Base-by-base conservation (phyloP, 2,888 invertebrate species). In the Cistogaster globosa region DNA sequence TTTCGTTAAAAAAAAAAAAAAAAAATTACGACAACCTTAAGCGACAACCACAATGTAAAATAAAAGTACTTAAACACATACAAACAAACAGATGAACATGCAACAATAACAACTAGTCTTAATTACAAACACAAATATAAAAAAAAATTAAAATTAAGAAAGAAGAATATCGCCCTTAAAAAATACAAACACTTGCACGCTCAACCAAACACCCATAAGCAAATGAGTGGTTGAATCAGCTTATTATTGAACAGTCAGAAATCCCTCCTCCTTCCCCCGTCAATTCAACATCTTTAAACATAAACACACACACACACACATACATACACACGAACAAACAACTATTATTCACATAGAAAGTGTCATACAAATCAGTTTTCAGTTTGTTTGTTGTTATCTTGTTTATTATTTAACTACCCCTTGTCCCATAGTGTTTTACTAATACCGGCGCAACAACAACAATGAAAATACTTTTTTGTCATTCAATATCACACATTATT, bases 401-500 rank as follows among this genome's bases (percentile, higher is more conserved):
- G 60, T 57, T 82, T 69, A 57, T 57, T 51, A 69, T 65, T 77
- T 83, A 63, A 65, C 82, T 71, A 83, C 82, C 82, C 82, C 82
- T 55, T 53, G 68, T 65, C 74, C 48, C 60, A 75, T 36, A 36
- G 55, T 55, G 42, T 42, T 53, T 32, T 36, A 18, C 18, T 45
- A 9, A 18, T 53, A 18, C 16, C 32, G 22, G 51, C 11, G n/a
- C 26, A 57, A 57, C 57, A 57, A 26, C 16, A 26, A 57, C 2
- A 26, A 26, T 26, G 18, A 71, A 22, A 18, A 57, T 69, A 9
- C 26, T 45, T 18, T 53, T 88, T 90, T 91, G 91, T 91, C 91
- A 91, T 89, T 88, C 89, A 91, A 91, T 91, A 91, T 91, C 90
- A 69, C 90, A 57, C 75, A 88, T 88, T 88, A 88, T 89, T 88